Base-by-base conservation (phyloP, 2,797 vertebrate species). In the Peromyscus aztecus region DNA sequence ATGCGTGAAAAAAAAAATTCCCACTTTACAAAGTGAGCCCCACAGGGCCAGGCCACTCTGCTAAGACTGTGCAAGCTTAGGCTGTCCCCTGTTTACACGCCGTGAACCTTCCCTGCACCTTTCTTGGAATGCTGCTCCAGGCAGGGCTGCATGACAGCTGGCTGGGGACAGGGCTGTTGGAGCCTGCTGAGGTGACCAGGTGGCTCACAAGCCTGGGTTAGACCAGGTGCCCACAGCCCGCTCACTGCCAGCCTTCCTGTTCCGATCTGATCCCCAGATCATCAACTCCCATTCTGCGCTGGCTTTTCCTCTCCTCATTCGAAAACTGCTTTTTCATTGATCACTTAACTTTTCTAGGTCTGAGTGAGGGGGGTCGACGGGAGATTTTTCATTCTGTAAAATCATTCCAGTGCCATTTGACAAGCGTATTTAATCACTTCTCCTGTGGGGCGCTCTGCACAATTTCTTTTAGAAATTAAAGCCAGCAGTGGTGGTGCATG, bases 341-440 rank as follows among this genome's bases (percentile, higher is more conserved):
- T 34, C 23, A 21, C 7, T 8, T 61, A 57, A 27, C 46, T 67
- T 84, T 77, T 76, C 46, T 5, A 65, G 37, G 81, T 65, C 71
- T 31, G n/a, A 40, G 16, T 4, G 0, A 34, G 27, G 59, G 46
- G 46, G 17, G 23, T 27, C 5, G 0, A 1, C 0, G 7, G 49
- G n/a, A 67, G 34, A 49, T n/a, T 27, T n/a, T 2, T 81, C 83
- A 85, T 52, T 69, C 31, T 69, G 63, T 67, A 85, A 67, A 34
- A 85, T 21, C 43, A 85, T n/a, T n/a, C 24, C 43, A 16, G 43
- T 85, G 43, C 63, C 83, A n/a, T 34, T 69, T 86, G 83, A 86
- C 83, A 86, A 69, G 83, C 16, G 37, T 19, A 43, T 92, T 6
- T 49, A 57, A 34, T 52, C 23, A 84, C 73, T 1, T 69, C 8